A percentile compares a stretch with the other conserved stretches of the same genome.
Evolutionary conservation across 2,888 invertebrate genomes (phyloP).

Genomic region (Habrosyne pyritoides): DNA sequence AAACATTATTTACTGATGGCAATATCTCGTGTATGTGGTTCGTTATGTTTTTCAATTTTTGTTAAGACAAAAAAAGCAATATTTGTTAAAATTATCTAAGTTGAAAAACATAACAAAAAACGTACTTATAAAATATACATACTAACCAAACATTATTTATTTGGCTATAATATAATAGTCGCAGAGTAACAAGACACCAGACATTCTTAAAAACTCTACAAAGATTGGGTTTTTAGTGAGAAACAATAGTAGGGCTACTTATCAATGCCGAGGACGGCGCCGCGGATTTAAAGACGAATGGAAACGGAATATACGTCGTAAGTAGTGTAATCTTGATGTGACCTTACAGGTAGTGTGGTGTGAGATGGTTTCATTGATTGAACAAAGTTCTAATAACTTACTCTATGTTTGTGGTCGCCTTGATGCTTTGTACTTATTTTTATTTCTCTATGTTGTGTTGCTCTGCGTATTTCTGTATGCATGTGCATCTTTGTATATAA

Average conservation of each 20-base stretch:
- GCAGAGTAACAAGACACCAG: constrained; percentile 70
- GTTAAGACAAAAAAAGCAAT: neutral
- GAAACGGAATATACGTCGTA: constrained; percentile 57
- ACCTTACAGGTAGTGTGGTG: constrained; percentile 75
- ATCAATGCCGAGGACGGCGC: constrained; percentile 57
- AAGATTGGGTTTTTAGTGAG: constrained; percentile 75
- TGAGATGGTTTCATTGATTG: constrained; percentile 68
- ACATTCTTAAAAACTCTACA: constrained; percentile 61
- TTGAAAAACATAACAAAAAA: constrained; percentile 57
- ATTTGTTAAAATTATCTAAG: constrained; percentile 27
- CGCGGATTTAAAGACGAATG: constrained; percentile 43
- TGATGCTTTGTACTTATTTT: constrained; percentile 49
- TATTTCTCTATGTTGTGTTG: constrained; percentile 68
- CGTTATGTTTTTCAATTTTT: constrained; percentile 60
- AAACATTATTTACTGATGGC: neutral
- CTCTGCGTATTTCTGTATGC: constrained; percentile 65
- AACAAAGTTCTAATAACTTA: constrained; percentile 39
- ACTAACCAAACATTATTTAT: constrained; percentile 74
- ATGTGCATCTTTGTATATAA: constrained; percentile 38
- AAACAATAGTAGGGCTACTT: constrained; percentile 51
- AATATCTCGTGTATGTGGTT: constrained; percentile 50
- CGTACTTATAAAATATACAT: constrained; percentile 40
- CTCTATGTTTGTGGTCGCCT: constrained; percentile 53
- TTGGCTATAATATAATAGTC: constrained; percentile 68
- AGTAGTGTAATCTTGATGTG: constrained; percentile 70